A percentile compares a stretch with the other conserved stretches of the same genome.
Conservation (phyloP, 2,888 invertebrate species). For the Melangyna quadrimaculata region DNA sequence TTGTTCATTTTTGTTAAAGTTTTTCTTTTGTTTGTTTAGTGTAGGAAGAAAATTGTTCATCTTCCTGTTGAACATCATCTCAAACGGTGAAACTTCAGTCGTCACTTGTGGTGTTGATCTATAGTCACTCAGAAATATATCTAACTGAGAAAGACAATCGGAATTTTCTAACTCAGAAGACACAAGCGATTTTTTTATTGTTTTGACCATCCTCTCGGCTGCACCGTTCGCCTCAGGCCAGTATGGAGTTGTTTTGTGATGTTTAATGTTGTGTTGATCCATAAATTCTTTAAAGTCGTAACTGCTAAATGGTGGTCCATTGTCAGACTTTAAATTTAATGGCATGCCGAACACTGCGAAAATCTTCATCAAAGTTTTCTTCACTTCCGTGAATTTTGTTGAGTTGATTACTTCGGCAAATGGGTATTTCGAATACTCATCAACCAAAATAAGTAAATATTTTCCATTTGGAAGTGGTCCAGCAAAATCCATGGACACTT, state of each 20-base stretch:
- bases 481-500: neutral
- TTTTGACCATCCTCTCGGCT: slow-evolving; percentile 14
- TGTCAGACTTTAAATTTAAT: no score
- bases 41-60: slow-evolving; percentile 1
- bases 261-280: neutral
- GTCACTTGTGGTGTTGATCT: neutral
- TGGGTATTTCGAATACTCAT: neutral
- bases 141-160: neutral
- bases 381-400: neutral
- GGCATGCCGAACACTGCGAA: no score
- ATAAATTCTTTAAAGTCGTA: neutral
- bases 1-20: neutral
- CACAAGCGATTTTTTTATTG: neutral
- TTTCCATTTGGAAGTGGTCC: slow-evolving; percentile 3
- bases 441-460: neutral
- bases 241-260: slow-evolving; percentile 4
- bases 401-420: neutral
- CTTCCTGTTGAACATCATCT: neutral
- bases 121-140: neutral
- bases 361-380: no score
- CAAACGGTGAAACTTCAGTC: no score
- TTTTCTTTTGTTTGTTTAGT: neutral
- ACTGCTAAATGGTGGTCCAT: neutral
- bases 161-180: neutral
- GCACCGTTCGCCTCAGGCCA: slow-evolving; percentile 24